These are phyloP conservation scores for Steinernema carpocapsae DNA, from an alignment of 2,888 invertebrate genomes.

Conservation along the genomic window DNA sequence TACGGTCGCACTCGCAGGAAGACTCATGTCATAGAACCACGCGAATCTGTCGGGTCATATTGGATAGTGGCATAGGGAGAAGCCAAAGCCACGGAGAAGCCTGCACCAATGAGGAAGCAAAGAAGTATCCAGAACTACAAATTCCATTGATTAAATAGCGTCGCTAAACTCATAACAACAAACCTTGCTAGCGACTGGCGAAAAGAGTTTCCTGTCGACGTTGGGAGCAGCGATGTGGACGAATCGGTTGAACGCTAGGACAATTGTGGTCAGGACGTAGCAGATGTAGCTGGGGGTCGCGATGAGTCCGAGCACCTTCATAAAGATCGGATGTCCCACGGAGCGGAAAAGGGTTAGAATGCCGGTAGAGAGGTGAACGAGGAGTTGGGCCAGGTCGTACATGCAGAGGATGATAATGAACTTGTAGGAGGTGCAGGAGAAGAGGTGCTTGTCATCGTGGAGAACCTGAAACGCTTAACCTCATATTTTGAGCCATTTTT, in stretches of 20 bases:
- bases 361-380: constrained; percentile 13
- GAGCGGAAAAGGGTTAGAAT: neutral
- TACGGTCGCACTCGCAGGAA: neutral
- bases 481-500: neutral
- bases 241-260: constrained; percentile 52
- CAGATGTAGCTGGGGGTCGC: constrained; percentile 58
- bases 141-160: neutral
- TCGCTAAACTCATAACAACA: neutral
- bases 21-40: constrained; percentile 15
- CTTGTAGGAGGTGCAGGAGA: neutral
- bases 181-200: constrained; percentile 32
- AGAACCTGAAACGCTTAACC: neutral
- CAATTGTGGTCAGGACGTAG: constrained; percentile 53
- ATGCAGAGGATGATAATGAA: constrained; percentile 28
- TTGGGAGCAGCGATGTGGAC: constrained; percentile 48
- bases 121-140: neutral
- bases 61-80: constrained; percentile 15
- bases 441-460: neutral
- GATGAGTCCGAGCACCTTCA: constrained; percentile 48
- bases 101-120: too few species aligned
- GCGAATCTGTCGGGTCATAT: constrained; percentile 27
- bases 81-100: neutral
- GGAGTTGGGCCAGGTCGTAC: constrained; percentile 3
- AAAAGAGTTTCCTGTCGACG: constrained; percentile 47
- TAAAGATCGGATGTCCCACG: constrained; percentile 8